A percentile compares a stretch with the other conserved stretches of the same genome.
Evolutionary conservation across 64 coral and sea anemone species (phyloP).

Genomic region (Pocillopora damicornis): DNA sequence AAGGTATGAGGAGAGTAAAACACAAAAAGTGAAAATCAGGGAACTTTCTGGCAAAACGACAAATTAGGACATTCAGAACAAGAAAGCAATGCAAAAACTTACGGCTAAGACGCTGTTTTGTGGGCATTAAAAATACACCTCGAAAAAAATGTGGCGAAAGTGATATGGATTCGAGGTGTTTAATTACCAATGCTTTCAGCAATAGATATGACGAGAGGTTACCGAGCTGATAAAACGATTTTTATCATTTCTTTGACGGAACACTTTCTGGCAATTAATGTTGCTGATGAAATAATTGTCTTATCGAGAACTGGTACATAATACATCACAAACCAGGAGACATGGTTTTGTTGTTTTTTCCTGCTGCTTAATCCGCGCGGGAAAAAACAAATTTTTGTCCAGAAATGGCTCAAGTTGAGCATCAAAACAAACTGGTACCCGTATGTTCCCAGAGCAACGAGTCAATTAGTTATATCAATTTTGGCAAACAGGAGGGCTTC

Average conservation of each 20-base stretch:
- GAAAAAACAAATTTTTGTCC: conserved; percentile 11
- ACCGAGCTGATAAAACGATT: conserved; percentile 9
- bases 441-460: conserved; percentile 16
- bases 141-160: background rate
- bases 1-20: background rate
- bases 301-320: background rate
- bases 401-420: conserved; percentile 7
- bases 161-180: background rate
- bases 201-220: no score
- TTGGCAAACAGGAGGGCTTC: background rate
- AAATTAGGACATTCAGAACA: background rate
- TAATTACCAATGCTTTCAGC: background rate
- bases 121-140: background rate
- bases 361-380: conserved; percentile 21
- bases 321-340: background rate
- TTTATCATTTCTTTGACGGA: background rate
- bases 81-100: background rate
- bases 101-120: background rate
- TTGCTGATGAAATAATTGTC: background rate
- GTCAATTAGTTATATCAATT: background rate
- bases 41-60: background rate
- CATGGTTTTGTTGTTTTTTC: background rate
- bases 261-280: background rate
- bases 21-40: background rate
- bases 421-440: conserved; percentile 41